Evolutionary conservation across 1,140 invertebrate genomes (phyloP), one percentile per base, ranked within the genome.

Genomic region (Bombus huntii): DNA sequence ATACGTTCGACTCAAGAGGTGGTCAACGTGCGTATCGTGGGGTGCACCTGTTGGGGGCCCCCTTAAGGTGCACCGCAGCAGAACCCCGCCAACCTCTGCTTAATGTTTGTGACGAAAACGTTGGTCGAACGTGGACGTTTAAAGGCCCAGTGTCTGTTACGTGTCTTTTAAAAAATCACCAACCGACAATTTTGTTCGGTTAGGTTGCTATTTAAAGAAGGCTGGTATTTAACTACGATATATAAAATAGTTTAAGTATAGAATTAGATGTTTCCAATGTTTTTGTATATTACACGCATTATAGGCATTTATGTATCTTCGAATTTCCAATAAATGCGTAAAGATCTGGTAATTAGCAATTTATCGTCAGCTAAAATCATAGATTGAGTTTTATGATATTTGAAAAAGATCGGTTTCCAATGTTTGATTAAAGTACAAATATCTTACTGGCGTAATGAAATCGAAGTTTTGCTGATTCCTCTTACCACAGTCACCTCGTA

Each of bases 41-140:
- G 87, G 82, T 87, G 42, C 92, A 93, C 91, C 90, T 93, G 93
- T 88, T 88, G 91, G 92, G 92, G 92, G 91, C 47, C 87, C 85
- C 73, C 85, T 82, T 68, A 44, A 84, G 87, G 84, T 59, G 62
- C 59, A 86, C 39, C 71, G 66, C 81, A 68, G 53, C 74, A 80
- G 80, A 74, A 79, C 70, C 74, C 74, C 73, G 72, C 62, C 31
- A 28, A 34, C 9, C 9, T 34, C 8, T 68, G 76, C 25, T 72
- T 59, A 13, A 10, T 22, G 28, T 84, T 75, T 85, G 83, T 93
- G 68, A 78, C 91, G 81, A 93, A 94, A 92, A 93, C 91, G 90
- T 93, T 91, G 15, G 15, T 57, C 31, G 22, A 39, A 77, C 28
- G 13, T 12, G 83, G 81, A 47, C 83, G 39, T 92, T 92, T 92